A percentile compares a stretch with the other conserved stretches of the same genome.
phyloP scores from a whole-genome alignment of 53 echinoderm and acorn worm genomes.

The Echinarachnius parma region DNA sequence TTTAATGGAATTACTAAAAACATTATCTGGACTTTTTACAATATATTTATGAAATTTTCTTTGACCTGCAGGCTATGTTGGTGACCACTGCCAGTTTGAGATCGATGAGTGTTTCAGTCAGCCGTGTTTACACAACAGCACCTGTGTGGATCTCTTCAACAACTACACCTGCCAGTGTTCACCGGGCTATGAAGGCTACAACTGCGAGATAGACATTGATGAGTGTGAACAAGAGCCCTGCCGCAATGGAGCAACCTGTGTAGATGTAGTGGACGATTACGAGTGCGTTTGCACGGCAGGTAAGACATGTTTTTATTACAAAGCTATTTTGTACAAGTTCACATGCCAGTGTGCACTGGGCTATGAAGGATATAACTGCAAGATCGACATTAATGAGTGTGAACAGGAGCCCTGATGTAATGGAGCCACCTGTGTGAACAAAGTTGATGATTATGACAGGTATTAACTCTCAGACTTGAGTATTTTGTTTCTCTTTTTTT shows the following conservation, averaged over 20 bases:
- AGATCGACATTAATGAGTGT: constrained; percentile 71
- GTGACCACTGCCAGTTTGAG: constrained; percentile 63
- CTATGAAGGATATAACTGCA: constrained; percentile 61
- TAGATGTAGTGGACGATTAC: constrained; percentile 62
- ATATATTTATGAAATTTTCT: neutral
- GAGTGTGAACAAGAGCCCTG: constrained; percentile 56
- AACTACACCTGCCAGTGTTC: constrained; percentile 65
- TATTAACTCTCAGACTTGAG: no score
- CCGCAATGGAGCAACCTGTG: constrained; percentile 50
- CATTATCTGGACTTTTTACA: no score
- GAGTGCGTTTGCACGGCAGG: constrained; percentile 25
- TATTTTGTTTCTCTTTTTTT: no score
- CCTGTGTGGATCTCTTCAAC: constrained; percentile 59
- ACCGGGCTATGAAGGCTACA: constrained; percentile 56
- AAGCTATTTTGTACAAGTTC: constrained; percentile 28
- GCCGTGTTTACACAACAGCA: constrained; percentile 57
- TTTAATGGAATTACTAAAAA: no score
- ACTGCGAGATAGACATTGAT: constrained; percentile 69
- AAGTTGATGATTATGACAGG: constrained; percentile 63
- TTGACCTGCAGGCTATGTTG: constrained; percentile 49
- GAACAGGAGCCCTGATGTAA: constrained; percentile 40
- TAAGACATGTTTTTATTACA: no score
- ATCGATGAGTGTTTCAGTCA: constrained; percentile 68
- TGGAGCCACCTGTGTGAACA: constrained; percentile 57
- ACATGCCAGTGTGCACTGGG: constrained; percentile 60